phyloP scores from a whole-genome alignment of 2,113 vertebrate species.

The Ginglymostoma cirratum region DNA sequence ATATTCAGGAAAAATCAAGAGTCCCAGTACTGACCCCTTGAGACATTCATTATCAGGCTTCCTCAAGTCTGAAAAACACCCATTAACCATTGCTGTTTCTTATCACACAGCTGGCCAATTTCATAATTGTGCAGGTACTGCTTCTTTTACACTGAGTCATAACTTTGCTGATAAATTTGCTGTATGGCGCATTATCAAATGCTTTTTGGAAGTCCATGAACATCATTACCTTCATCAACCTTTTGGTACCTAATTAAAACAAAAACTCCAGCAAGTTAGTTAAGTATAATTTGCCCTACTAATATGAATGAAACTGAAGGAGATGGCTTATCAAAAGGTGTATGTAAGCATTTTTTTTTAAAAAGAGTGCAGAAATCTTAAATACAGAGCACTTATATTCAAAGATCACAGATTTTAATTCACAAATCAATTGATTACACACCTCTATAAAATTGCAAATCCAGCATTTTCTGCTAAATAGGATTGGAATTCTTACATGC shows the following conservation, averaged over 20 bases:
- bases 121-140: not conserved
- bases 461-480: not conserved
- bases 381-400: not conserved
- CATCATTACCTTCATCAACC: not conserved
- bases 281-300: not conserved
- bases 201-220: not conserved
- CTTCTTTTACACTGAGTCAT: not conserved
- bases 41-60: not conserved
- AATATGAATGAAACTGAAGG: not conserved
- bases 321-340: not conserved
- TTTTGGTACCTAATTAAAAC: no score
- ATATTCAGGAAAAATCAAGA: not conserved
- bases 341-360: not conserved
- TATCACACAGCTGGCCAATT: not conserved
- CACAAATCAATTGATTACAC: not conserved
- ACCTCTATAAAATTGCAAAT: not conserved
- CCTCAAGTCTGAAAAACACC: not conserved
- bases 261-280: not conserved
- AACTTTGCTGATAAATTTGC: not conserved
- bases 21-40: not conserved
- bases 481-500: constrained; percentile 64
- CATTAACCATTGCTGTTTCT: not conserved
- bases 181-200: not conserved
- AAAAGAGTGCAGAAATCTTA: not conserved
- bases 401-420: constrained; percentile 2